phyloP scores from a whole-genome alignment of 2,797 vertebrate genomes.

The Sparus aurata region DNA sequence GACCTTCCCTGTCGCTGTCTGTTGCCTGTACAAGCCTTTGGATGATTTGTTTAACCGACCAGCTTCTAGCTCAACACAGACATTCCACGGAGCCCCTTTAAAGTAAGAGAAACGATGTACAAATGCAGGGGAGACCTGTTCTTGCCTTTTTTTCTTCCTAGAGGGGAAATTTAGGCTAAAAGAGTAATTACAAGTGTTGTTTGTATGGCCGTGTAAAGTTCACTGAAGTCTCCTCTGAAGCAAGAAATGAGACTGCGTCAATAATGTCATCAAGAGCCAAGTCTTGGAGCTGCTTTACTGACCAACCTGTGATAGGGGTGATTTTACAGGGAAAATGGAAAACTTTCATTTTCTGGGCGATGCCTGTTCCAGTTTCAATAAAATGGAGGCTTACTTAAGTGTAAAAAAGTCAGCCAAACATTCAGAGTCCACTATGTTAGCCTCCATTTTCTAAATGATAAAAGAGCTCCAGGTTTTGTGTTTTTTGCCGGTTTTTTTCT shows the following conservation, averaged over 20 bases:
- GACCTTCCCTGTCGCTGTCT: too few species aligned
- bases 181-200: slow-evolving; percentile 46
- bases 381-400: slow-evolving; percentile 55
- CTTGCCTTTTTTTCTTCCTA: slow-evolving; percentile 2
- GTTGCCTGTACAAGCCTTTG: too few species aligned
- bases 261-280: slow-evolving; percentile 62
- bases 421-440: slow-evolving; percentile 36
- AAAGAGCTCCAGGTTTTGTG: slow-evolving; percentile 28
- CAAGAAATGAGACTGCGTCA: slow-evolving; percentile 70
- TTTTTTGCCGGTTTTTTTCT: background rate
- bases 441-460: slow-evolving; percentile 19
- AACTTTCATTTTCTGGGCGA: slow-evolving; percentile 57
- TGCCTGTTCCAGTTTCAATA: slow-evolving; percentile 60
- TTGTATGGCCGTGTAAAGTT: slow-evolving; percentile 54
- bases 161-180: slow-evolving; percentile 32
- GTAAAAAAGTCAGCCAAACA: slow-evolving; percentile 57
- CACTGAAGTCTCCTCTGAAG: slow-evolving; percentile 57
- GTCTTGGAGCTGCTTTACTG: slow-evolving; percentile 56
- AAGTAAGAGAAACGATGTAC: slow-evolving; percentile 13
- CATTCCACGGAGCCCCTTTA: background rate
- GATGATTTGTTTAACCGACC: too few species aligned
- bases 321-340: slow-evolving; percentile 50
- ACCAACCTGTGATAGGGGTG: slow-evolving; percentile 43
- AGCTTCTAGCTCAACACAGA: too few species aligned
- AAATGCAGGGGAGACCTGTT: slow-evolving; percentile 9